Percentiles rank a stretch among this genome's conserved stretches.
Evolutionary conservation across 2,888 invertebrate species (phyloP).

Genomic region (Vandiemenella viatica): DNA sequence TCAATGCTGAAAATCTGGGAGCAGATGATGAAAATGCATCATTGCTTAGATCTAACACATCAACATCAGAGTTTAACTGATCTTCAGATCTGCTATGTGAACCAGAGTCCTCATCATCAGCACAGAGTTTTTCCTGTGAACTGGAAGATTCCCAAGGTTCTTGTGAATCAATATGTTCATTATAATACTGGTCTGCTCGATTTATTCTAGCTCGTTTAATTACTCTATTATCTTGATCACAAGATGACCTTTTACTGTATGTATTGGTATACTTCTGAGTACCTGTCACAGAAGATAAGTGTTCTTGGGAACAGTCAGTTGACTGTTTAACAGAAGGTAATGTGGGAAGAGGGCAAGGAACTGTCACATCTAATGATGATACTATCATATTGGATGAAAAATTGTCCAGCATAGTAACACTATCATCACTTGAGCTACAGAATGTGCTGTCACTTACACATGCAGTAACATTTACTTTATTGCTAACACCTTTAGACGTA

Average conservation of each 20-base stretch:
- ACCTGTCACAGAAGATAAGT: conserved; percentile 9
- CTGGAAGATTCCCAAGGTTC: conserved; percentile 15
- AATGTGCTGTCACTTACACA: conserved; percentile 23
- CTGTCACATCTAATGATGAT: conserved; percentile 6
- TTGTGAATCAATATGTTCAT: conserved; percentile 13
- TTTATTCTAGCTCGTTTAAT: conserved; percentile 8
- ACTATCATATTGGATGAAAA: conserved; percentile 6
- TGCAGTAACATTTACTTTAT: background rate
- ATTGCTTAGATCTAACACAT: conserved; percentile 7
- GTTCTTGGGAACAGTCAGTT: conserved; percentile 5
- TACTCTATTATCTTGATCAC: conserved; percentile 9
- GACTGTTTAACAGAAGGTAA: conserved; percentile 16
- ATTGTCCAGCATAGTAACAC: conserved; percentile 22
- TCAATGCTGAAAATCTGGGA: conserved; percentile 1
- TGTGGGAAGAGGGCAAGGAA: conserved; percentile 25
- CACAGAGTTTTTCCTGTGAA: conserved; percentile 12
- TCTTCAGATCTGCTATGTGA: conserved; percentile 7
- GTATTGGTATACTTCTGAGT: conserved; percentile 13
- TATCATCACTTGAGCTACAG: conserved; percentile 27
- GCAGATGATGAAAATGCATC: background rate
- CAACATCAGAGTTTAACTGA: conserved; percentile 5
- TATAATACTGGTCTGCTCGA: conserved; percentile 10
- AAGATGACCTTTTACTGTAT: conserved; percentile 11
- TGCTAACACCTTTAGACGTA: background rate
- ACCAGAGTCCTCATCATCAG: conserved; percentile 11